Percentiles rank a stretch among this genome's conserved stretches.
Conservation (phyloP, 2,113 vertebrate genomes). For the Laticauda laticaudata region DNA sequence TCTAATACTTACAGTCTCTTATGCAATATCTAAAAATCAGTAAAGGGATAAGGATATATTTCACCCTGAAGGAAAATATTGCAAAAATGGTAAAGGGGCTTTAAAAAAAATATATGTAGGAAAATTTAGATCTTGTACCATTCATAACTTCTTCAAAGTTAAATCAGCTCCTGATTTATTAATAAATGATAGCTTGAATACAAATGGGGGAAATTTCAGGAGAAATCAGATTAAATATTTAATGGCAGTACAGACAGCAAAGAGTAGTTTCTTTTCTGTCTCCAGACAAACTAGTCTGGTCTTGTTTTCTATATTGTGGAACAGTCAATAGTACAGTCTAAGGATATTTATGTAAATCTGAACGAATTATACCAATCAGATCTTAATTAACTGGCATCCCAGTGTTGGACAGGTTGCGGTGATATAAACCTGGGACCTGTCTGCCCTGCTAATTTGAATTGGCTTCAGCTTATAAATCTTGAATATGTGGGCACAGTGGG, state of each 20-base stretch:
- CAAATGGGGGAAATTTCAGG: not conserved
- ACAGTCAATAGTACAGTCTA: not conserved
- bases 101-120: not conserved
- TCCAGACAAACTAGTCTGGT: not conserved
- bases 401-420: not conserved
- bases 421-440: not conserved
- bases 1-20: not conserved
- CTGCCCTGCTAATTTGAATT: not conserved
- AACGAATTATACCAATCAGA: not conserved
- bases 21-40: not conserved
- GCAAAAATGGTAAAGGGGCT: not conserved
- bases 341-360: not conserved
- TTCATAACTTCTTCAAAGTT: not conserved
- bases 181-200: not conserved
- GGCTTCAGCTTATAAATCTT: not conserved
- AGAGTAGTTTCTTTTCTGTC: not conserved
- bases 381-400: not conserved
- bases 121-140: not conserved
- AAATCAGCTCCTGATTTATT: not conserved
- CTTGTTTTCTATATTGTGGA: not conserved
- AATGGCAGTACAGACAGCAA: not conserved
- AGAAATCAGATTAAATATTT: not conserved
- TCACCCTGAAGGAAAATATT: not conserved
- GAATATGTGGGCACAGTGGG: not conserved
- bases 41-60: not conserved